These are phyloP conservation scores for Mormoops blainvillei DNA, from an alignment of 2,113 vertebrate species.

Conservation along the genomic window DNA sequence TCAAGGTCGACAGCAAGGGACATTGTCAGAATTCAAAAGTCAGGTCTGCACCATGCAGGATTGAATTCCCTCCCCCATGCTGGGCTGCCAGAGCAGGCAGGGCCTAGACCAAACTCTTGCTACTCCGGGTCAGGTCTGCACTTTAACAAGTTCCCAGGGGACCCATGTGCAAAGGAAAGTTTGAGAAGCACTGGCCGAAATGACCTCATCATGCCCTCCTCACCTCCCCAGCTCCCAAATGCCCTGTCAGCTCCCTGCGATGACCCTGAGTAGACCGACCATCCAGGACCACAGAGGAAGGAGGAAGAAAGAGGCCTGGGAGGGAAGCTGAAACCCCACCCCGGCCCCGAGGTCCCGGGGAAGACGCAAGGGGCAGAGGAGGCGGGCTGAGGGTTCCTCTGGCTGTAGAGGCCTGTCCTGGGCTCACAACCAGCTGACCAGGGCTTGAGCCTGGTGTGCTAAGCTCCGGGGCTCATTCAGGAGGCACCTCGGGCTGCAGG, in stretches of 20 bases:
- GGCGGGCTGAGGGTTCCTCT: neutral
- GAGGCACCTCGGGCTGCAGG: conserved; percentile 47
- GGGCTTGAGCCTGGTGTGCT: conserved; percentile 77
- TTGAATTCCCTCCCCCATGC: too few relatives aligned
- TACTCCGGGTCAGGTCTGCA: neutral
- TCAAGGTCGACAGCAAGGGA: neutral
- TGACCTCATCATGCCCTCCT: rapidly evolving
- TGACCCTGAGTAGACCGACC: neutral
- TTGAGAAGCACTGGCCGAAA: neutral
- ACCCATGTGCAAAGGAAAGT: rapidly evolving
- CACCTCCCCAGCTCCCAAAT: neutral
- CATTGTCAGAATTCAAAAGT: neutral
- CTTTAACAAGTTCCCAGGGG: neutral
- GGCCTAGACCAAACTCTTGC: neutral
- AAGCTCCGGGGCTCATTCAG: conserved; percentile 39
- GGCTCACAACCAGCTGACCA: conserved; percentile 87
- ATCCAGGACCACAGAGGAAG: neutral
- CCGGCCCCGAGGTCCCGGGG: neutral
- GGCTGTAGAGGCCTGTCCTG: conserved; percentile 50
- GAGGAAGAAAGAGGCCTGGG: neutral
- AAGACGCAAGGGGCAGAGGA: neutral
- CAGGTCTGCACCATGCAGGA: neutral
- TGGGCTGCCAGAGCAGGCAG: neutral
- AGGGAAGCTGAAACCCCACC: neutral
- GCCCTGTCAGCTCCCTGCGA: neutral